Conservation (phyloP, 2,888 invertebrate species). For the Lepidochitona cinerea region DNA sequence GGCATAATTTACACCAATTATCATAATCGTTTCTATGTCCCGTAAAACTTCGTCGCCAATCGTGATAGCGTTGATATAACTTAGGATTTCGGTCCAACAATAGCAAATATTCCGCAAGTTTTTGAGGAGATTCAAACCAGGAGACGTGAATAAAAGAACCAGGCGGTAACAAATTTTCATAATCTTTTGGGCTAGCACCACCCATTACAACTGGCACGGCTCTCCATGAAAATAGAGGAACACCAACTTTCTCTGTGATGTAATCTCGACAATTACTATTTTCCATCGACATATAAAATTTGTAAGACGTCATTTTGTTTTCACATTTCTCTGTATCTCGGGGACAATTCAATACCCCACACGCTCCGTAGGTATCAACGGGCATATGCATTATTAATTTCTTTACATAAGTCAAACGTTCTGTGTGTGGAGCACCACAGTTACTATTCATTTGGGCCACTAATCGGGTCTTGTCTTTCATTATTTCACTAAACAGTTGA, state of each 20-base stretch:
- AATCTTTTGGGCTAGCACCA: neutral
- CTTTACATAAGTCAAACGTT: neutral
- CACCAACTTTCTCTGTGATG: neutral
- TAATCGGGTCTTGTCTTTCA: neutral
- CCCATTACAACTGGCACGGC: conserved; percentile 3
- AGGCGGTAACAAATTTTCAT: neutral
- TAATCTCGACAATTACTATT: conserved; percentile 1
- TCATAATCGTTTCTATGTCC: neutral
- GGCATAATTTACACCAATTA: neutral
- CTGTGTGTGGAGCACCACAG: neutral
- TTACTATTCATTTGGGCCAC: neutral
- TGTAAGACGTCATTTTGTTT: neutral
- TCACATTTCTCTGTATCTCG: neutral
- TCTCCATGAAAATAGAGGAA: neutral
- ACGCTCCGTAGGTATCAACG: neutral
- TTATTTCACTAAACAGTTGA: neutral
- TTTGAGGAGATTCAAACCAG: neutral
- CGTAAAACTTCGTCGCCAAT: neutral
- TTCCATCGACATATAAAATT: neutral
- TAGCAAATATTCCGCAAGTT: neutral
- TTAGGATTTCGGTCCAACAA: neutral
- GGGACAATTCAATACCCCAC: neutral
- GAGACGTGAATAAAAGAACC: neutral
- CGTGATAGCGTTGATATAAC: neutral
- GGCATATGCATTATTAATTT: neutral